These are phyloP conservation scores for Metopia argyrocephala DNA, from an alignment of 2,888 invertebrate genomes.

Conservation along the genomic window DNA sequence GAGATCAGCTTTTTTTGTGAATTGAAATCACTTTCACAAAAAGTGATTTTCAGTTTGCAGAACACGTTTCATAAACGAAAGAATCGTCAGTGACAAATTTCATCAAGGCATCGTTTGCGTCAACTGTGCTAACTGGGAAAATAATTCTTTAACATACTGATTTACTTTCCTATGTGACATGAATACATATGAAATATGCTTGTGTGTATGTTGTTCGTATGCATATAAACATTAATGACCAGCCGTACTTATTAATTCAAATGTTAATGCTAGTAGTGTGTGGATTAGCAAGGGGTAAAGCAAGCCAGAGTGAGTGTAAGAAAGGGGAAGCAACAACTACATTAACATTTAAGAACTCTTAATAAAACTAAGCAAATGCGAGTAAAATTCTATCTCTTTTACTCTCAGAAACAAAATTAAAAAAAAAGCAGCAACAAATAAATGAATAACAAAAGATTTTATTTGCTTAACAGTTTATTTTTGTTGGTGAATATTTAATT, in stretches of 20 bases:
- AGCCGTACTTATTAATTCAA: conserved; percentile 6
- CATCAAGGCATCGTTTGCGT: too few relatives aligned
- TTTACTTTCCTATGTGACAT: conserved; percentile 64
- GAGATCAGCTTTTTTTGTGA: too few relatives aligned
- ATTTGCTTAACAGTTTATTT: conserved; percentile 61
- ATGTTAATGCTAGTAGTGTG: background rate
- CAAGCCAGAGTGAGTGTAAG: conserved; percentile 23
- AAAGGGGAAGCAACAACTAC: conserved; percentile 6
- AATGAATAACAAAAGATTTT: conserved; percentile 57
- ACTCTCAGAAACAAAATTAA: conserved; percentile 36
- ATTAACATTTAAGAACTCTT: conserved; percentile 20
- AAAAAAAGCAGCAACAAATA: too few relatives aligned
- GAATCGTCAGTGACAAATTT: too few relatives aligned
- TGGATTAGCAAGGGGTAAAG: conserved; percentile 2
- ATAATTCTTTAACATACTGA: conserved; percentile 47
- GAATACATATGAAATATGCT: conserved; percentile 35
- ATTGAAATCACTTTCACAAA: too few relatives aligned
- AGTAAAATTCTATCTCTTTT: background rate
- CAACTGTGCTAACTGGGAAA: background rate
- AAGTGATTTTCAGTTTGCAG: too few relatives aligned
- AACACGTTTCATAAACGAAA: too few relatives aligned
- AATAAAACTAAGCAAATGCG: too few relatives aligned
- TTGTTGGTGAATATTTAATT: conserved; percentile 61
- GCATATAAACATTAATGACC: conserved; percentile 1
- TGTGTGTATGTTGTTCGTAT: too few relatives aligned